Conservation (phyloP, 1,140 invertebrate species). For the Drosophila tristis region DNA sequence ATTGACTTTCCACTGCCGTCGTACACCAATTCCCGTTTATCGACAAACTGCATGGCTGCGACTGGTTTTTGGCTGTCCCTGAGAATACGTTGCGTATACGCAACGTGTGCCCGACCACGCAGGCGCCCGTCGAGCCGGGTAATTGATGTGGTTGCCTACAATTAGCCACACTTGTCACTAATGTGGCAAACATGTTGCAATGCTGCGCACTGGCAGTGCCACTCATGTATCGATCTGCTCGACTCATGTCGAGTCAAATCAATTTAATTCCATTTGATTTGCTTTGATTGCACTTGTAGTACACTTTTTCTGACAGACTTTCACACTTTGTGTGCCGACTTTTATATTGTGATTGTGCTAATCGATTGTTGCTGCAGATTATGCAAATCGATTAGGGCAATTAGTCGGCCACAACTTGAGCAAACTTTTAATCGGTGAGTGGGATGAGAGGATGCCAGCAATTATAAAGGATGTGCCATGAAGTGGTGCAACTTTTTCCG, state of each 20-base stretch:
- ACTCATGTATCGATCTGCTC: no score
- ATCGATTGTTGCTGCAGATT: slow-evolving; percentile 56
- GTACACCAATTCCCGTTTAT: slow-evolving; percentile 28
- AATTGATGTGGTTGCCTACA: slow-evolving; percentile 27
- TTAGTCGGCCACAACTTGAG: slow-evolving; percentile 28
- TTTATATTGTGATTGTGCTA: slow-evolving; percentile 50
- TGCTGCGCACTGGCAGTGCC: slow-evolving; percentile 1
- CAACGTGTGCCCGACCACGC: slow-evolving; percentile 47
- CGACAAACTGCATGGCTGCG: slow-evolving; percentile 45
- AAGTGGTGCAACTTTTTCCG: slow-evolving; percentile 9
- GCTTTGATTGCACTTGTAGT: slow-evolving; percentile 32
- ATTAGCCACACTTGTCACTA: slow-evolving; percentile 64
- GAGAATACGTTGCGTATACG: slow-evolving; percentile 72
- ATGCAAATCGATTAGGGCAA: slow-evolving; percentile 56
- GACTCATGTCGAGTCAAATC: slow-evolving; percentile 27
- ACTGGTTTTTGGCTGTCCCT: slow-evolving; percentile 61
- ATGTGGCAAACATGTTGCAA: slow-evolving; percentile 56
- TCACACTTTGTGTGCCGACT: slow-evolving; percentile 55
- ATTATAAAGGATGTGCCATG: not conserved
- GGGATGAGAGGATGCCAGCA: not conserved
- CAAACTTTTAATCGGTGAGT: slow-evolving; percentile 13
- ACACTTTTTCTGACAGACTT: slow-evolving; percentile 55
- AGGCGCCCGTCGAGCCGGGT: slow-evolving; percentile 40
- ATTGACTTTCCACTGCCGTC: slow-evolving; percentile 34
- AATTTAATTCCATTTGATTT: slow-evolving; percentile 56